Evolutionary conservation across 2,888 invertebrate genomes (phyloP), one percentile per base, ranked within the genome.

Genomic region (Dermolepida albohirtum): DNA sequence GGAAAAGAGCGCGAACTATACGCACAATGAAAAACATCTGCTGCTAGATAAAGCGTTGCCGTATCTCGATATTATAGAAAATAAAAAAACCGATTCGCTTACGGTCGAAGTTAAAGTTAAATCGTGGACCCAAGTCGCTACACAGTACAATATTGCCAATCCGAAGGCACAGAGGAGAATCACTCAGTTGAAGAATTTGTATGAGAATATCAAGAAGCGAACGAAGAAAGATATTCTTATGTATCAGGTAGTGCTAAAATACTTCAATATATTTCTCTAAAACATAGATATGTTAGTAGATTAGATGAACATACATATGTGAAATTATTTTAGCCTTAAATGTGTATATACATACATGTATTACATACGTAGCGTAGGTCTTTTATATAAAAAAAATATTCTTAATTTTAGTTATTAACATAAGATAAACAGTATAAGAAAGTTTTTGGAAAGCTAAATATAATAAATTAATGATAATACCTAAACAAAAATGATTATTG

Each of bases 181-280:
- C 8, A 22, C 47, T 1, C 68, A 69, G 29, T 44, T 69, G 29
- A 66, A 66, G 52, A 69, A 50, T 50, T 47, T 66, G 41, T 68
- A 64, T 57, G 64, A 68, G 14, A 64, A 64, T 49, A 51, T 68
- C 7, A 68, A 68, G 57, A 68, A 68, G 14, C 44, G 64, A 14
- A 57, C 63, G 1, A 68, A 55, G n/a, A 64, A 57, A 27, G 47
- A 64, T 17, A 54, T 64, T 10, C 22, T 51, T 12, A 29, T 43
- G 6, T 29, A 55, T 39, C 65, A 54, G 64, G 68, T 68, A 57
- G 27, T 51, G 49, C 22, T 29, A 44, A 12, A 8, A 29, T 8
- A 49, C 29, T 40, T 10, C 14, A 57, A 16, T 16, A 17, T 39
- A 40, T 41, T 40, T 10, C 11, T 7, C 49, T 5, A 17, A 8